Evolutionary conservation across 2,797 vertebrate genomes (phyloP).

Genomic region (Syngnathus acus): DNA sequence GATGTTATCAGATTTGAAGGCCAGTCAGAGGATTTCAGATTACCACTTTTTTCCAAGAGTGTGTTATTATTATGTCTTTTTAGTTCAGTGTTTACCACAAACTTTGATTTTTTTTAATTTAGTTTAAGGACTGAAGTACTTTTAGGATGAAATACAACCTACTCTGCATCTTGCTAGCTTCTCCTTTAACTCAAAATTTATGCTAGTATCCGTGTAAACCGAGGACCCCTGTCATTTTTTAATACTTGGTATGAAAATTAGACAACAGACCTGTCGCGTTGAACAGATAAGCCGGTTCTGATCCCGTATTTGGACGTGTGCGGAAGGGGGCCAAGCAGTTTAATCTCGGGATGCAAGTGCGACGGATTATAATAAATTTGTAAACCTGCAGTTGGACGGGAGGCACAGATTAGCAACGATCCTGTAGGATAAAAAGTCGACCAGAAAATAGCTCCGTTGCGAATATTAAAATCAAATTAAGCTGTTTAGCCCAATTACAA

Average conservation of each 20-base stretch:
- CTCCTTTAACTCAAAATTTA: no score
- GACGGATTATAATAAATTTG: conserved; percentile 51
- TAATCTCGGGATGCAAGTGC: conserved; percentile 54
- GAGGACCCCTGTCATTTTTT: no score
- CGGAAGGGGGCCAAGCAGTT: conserved; percentile 35
- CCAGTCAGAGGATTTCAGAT: conserved; percentile 37
- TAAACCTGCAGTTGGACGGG: conserved; percentile 46
- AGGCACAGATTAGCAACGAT: conserved; percentile 45
- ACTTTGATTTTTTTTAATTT: conserved; percentile 16
- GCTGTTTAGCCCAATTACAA: conserved; percentile 6
- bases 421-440: conserved; percentile 14
- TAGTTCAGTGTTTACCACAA: conserved; percentile 27
- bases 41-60: conserved; percentile 32
- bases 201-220: no score
- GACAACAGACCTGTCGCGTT: conserved; percentile 38
- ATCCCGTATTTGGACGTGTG: conserved; percentile 62
- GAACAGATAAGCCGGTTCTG: conserved; percentile 58
- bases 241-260: conserved; percentile 53
- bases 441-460: background rate
- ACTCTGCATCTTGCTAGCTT: no score
- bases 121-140: conserved; percentile 8
- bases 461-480: background rate
- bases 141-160: no score
- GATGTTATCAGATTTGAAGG: conserved; percentile 32
- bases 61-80: conserved; percentile 40